phyloP scores from a whole-genome alignment of 2,888 invertebrate species.

The Nebria brevicollis region DNA sequence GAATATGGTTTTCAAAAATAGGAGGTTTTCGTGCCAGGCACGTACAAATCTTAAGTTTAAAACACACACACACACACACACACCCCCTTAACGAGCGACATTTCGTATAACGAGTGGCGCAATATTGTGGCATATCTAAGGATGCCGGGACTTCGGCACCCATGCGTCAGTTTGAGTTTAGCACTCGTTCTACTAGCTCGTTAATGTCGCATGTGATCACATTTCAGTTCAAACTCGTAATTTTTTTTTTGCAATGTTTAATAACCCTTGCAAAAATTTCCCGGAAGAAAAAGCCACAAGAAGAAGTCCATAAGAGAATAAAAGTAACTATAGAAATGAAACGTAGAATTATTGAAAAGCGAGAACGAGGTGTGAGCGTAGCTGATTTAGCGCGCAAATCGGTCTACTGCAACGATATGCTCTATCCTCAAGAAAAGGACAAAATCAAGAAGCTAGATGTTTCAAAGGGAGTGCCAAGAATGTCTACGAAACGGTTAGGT shows the following conservation, averaged over 20 bases:
- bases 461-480: conserved; percentile 13
- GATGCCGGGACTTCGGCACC: too few relatives aligned
- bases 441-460: conserved; percentile 44
- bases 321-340: conserved; percentile 21
- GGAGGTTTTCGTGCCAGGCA: too few relatives aligned
- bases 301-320: conserved; percentile 10
- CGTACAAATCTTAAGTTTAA: too few relatives aligned
- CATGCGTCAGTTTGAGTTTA: background rate
- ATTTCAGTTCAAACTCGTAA: background rate
- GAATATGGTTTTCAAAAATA: too few relatives aligned
- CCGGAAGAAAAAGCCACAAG: conserved; percentile 7
- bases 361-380: conserved; percentile 28
- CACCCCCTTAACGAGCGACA: too few relatives aligned
- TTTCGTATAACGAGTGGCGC: too few relatives aligned
- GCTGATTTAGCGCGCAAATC: conserved; percentile 35
- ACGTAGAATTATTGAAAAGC: conserved; percentile 34
- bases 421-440: conserved; percentile 48
- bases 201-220: background rate
- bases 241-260: too few relatives aligned
- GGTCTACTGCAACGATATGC: conserved; percentile 26
- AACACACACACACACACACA: too few relatives aligned
- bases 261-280: background rate
- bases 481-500: conserved; percentile 46
- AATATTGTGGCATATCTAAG: too few relatives aligned
- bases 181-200: background rate